These are phyloP conservation scores for Hydractinia symbiolongicarpus DNA, from an alignment of 30 jellyfish, hydroid and myxozoan species.

Conservation along the genomic window DNA sequence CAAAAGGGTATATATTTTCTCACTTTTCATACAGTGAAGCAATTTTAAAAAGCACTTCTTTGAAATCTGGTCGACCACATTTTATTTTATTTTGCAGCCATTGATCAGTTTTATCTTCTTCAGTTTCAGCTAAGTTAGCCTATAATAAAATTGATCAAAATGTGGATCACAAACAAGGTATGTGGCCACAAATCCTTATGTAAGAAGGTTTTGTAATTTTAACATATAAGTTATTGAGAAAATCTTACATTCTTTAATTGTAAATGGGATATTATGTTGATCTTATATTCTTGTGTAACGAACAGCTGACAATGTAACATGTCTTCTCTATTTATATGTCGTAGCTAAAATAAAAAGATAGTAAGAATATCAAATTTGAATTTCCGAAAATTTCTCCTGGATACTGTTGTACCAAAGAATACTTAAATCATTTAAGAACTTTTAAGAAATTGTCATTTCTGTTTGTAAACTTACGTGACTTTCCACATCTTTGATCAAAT, in stretches of 20 bases:
- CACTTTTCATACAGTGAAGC: conserved; percentile 12
- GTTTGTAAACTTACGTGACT: conserved; percentile 32
- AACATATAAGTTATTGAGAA: too few relatives aligned
- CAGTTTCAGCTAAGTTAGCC: neutral
- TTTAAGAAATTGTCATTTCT: too few relatives aligned
- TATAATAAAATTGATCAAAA: neutral
- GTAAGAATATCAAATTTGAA: too few relatives aligned
- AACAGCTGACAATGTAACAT: conserved; percentile 25
- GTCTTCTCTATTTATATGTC: conserved; percentile 8
- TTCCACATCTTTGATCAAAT: conserved; percentile 32
- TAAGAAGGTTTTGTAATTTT: too few relatives aligned
- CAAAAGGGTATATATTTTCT: neutral
- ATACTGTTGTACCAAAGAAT: too few relatives aligned
- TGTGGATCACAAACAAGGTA: too few relatives aligned
- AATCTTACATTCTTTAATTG: too few relatives aligned
- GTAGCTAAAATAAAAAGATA: conserved; percentile 10
- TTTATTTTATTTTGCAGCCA: conserved; percentile 26
- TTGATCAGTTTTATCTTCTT: neutral
- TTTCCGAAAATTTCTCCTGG: too few relatives aligned
- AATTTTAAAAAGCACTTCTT: conserved; percentile 30
- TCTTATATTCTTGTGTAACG: conserved; percentile 21
- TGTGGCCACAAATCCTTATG: too few relatives aligned
- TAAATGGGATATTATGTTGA: neutral
- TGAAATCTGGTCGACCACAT: conserved; percentile 64
- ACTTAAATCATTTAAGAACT: too few relatives aligned